Conservation (phyloP, 1,140 invertebrate genomes). For the Zelostemma sp. region DNA sequence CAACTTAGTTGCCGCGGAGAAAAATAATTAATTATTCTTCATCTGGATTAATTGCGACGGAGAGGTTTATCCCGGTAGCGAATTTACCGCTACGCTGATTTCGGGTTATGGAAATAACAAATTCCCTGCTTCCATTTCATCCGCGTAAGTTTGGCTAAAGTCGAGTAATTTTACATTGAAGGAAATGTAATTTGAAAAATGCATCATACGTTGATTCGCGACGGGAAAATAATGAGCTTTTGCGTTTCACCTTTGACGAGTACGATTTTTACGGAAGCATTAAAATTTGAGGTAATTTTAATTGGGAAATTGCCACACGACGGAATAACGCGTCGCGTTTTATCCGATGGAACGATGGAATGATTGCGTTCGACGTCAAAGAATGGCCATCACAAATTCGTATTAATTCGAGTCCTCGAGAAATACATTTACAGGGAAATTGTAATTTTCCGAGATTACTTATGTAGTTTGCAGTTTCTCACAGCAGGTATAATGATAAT, state of each 20-base stretch:
- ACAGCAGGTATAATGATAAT: conserved; percentile 2
- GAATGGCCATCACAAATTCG: no score
- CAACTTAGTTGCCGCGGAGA: conserved; percentile 38
- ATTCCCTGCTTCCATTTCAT: background rate
- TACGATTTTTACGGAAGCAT: no score
- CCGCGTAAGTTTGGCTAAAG: conserved; percentile 20
- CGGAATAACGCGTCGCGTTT: background rate
- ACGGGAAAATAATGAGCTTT: conserved; percentile 35
- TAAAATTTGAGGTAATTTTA: no score
- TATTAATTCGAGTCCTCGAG: no score
- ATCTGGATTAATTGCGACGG: background rate
- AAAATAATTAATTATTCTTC: conserved; percentile 46
- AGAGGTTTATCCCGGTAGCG: background rate
- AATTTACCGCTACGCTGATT: background rate
- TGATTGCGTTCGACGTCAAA: background rate
- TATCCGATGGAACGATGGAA: background rate
- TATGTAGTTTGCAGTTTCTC: no score
- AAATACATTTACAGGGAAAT: no score
- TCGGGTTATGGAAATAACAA: background rate
- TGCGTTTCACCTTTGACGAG: background rate
- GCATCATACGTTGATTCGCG: background rate
- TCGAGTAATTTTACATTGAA: conserved; percentile 48
- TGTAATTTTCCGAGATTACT: no score
- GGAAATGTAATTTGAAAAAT: background rate
- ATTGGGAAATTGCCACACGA: no score